Percentiles rank a stretch among this genome's conserved stretches.
These are phyloP conservation scores for Acrobasis consociella DNA, from an alignment of 2,888 invertebrate species.

Conservation along the genomic window DNA sequence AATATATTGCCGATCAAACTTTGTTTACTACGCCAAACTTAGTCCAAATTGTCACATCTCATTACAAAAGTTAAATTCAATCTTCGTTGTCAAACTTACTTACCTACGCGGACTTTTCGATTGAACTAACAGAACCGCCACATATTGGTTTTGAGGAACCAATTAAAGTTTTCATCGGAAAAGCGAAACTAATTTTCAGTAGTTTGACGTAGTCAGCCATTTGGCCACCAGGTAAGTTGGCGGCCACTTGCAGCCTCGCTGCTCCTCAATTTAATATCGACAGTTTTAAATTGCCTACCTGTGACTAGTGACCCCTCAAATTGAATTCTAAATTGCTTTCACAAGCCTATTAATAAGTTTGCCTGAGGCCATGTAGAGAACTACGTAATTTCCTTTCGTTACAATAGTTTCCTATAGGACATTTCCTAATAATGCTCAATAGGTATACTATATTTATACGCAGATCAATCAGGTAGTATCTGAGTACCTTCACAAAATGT, in stretches of 20 bases:
- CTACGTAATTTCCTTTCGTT: not conserved
- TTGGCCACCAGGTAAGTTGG: slow-evolving; percentile 66
- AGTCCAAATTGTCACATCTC: slow-evolving; percentile 43
- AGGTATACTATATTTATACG: too few species aligned
- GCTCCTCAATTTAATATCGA: slow-evolving; percentile 51
- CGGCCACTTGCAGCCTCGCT: slow-evolving; percentile 52
- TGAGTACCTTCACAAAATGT: too few species aligned
- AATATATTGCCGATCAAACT: slow-evolving; percentile 8
- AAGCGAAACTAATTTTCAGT: slow-evolving; percentile 76
- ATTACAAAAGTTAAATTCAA: slow-evolving; percentile 50
- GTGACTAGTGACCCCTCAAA: slow-evolving; percentile 28
- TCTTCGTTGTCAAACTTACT: slow-evolving; percentile 38
- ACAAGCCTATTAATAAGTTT: slow-evolving; percentile 21
- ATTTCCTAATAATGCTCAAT: too few species aligned
- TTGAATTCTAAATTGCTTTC: slow-evolving; percentile 32
- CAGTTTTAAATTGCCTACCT: slow-evolving; percentile 55
- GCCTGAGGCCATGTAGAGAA: slow-evolving; percentile 1
- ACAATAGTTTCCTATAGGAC: not conserved
- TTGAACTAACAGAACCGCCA: slow-evolving; percentile 60
- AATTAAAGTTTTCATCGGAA: slow-evolving; percentile 80
- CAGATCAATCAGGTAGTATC: too few species aligned
- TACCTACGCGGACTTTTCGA: slow-evolving; percentile 51
- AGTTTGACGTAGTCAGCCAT: slow-evolving; percentile 76
- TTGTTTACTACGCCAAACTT: slow-evolving; percentile 25
- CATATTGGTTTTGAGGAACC: slow-evolving; percentile 74